These are phyloP conservation scores for Toxostoma redivivum DNA, from an alignment of 2,113 vertebrate genomes.

Conservation along the genomic window DNA sequence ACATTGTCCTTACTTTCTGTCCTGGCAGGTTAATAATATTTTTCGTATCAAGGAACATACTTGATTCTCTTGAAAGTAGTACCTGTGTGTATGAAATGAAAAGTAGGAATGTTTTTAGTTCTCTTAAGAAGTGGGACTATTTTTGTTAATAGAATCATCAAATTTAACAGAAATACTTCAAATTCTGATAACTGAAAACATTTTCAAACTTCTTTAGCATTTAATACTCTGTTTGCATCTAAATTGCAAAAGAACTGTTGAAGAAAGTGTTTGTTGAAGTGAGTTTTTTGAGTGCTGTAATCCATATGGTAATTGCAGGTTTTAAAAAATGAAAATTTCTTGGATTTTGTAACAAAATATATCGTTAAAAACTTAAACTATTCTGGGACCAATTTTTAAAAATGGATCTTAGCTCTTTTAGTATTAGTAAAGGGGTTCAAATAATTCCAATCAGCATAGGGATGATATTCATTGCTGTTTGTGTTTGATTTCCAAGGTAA, in stretches of 20 bases:
- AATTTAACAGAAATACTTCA: not conserved
- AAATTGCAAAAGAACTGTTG: not conserved
- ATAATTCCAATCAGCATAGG: not conserved
- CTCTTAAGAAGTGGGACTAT: not conserved
- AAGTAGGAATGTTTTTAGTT: not conserved
- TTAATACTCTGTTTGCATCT: not conserved
- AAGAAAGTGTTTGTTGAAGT: not conserved
- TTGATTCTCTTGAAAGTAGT: not conserved
- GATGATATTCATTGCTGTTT: not conserved
- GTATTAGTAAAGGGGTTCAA: not conserved
- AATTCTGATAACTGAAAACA: not conserved
- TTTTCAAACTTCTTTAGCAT: not conserved
- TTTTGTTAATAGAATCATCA: not conserved
- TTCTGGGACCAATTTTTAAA: not conserved
- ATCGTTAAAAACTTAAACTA: not conserved
- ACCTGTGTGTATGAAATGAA: not conserved
- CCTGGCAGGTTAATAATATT: not conserved
- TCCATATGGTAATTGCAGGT: not conserved
- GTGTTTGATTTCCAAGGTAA: not conserved
- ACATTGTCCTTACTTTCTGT: not conserved
- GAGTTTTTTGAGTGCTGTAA: not conserved
- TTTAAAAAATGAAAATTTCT: not conserved
- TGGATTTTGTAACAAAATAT: not conserved
- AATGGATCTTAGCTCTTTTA: not conserved
- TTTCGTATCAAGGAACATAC: not conserved